Conservation (phyloP, 2,888 invertebrate genomes). For the Gisinianus flammeolus region DNA sequence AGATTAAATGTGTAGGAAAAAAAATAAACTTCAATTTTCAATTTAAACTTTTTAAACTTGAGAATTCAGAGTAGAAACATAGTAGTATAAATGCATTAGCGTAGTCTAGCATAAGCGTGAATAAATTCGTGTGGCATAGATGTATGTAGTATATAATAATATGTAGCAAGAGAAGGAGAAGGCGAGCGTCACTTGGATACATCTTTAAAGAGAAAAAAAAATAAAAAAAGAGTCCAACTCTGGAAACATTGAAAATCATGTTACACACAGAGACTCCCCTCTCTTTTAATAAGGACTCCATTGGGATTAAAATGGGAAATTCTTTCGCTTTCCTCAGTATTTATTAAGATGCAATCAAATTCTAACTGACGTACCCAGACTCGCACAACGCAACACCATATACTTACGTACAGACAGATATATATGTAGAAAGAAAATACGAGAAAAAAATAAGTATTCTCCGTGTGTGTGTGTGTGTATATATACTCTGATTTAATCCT, state of each 20-base stretch:
- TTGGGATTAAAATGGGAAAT: conserved; percentile 28
- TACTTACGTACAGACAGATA: too few relatives aligned
- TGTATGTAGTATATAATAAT: neutral
- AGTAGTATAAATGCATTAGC: too few relatives aligned
- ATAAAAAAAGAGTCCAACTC: neutral
- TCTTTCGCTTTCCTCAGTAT: conserved; percentile 21
- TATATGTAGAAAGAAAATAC: too few relatives aligned
- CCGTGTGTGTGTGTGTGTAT: too few relatives aligned
- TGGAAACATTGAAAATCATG: conserved; percentile 19
- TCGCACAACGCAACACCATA: too few relatives aligned
- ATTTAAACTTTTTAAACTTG: neutral
- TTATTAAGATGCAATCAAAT: conserved; percentile 29
- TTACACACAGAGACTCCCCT: neutral
- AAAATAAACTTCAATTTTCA: neutral
- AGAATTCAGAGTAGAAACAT: too few relatives aligned
- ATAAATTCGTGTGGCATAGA: too few relatives aligned
- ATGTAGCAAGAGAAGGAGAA: neutral
- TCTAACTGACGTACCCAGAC: neutral
- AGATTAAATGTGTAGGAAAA: too few relatives aligned
- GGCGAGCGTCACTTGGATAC: neutral
- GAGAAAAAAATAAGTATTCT: too few relatives aligned
- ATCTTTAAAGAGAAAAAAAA: neutral
- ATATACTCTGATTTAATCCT: too few relatives aligned
- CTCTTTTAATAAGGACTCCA: conserved; percentile 23
- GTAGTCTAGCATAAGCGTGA: too few relatives aligned